Percentiles rank a stretch among this genome's conserved stretches.
Conservation (phyloP, 1,140 invertebrate species). For the Leptinotarsa undecemlineata region DNA sequence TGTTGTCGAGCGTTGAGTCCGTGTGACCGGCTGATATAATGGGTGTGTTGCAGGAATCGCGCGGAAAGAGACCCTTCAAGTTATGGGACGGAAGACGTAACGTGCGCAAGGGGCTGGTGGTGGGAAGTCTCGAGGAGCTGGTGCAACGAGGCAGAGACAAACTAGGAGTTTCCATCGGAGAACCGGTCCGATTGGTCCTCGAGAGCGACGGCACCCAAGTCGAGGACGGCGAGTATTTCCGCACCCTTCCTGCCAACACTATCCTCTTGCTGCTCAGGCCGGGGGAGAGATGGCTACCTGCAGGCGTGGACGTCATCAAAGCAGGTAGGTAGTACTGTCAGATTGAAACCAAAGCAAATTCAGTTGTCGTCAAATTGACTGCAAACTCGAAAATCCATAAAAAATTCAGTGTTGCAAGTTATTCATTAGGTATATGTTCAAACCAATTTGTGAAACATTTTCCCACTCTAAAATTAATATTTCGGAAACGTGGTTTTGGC, state of each 20-base stretch:
- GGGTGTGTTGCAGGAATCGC: slow-evolving; percentile 74
- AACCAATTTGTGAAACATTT: too few species aligned
- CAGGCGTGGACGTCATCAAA: slow-evolving; percentile 88
- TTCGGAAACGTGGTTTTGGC: too few species aligned
- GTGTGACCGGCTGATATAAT: slow-evolving; percentile 17
- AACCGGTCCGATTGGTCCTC: slow-evolving; percentile 83
- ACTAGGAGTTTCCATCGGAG: slow-evolving; percentile 79
- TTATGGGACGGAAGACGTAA: slow-evolving; percentile 95
- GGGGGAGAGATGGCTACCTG: slow-evolving; percentile 89
- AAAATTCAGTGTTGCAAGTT: too few species aligned
- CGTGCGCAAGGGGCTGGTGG: slow-evolving; percentile 90
- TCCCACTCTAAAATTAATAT: too few species aligned
- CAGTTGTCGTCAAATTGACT: too few species aligned
- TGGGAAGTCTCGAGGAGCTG: slow-evolving; percentile 88
- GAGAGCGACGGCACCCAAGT: slow-evolving; percentile 94
- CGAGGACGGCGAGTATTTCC: slow-evolving; percentile 92
- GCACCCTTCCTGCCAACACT: slow-evolving; percentile 87
- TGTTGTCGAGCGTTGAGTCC: slow-evolving; percentile 37
- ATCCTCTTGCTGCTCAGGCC: slow-evolving; percentile 83
- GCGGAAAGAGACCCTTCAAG: slow-evolving; percentile 95
- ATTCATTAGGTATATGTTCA: too few species aligned
- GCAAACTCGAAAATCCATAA: too few species aligned
- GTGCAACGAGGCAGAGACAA: slow-evolving; percentile 90
- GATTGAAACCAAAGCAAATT: too few species aligned
- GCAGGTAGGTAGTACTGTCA: slow-evolving; percentile 67